These are phyloP conservation scores for Epinephelus awoara DNA, from an alignment of 2,797 vertebrate species.

Conservation along the genomic window DNA sequence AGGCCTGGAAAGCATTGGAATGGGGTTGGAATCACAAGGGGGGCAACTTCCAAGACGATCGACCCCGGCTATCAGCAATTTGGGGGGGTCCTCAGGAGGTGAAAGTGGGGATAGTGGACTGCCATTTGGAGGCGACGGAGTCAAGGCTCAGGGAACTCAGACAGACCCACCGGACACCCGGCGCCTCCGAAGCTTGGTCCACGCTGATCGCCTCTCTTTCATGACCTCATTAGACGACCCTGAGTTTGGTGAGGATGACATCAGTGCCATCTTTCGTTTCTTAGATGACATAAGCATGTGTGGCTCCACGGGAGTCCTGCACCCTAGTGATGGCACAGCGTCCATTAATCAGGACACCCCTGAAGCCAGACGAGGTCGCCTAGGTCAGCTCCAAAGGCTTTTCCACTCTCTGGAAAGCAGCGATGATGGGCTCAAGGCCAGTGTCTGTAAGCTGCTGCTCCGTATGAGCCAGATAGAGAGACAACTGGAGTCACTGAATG, in stretches of 20 bases:
- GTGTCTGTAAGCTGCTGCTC: conserved; percentile 94
- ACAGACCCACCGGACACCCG: conserved; percentile 91
- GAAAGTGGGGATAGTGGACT: conserved; percentile 68
- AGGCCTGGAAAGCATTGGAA: conserved; percentile 44
- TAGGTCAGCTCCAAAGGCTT: conserved; percentile 89
- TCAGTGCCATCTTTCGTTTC: conserved; percentile 98
- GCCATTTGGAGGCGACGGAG: conserved; percentile 78
- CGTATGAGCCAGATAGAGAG: conserved; percentile 96
- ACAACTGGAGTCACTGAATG: conserved; percentile 94
- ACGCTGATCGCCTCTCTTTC: conserved; percentile 88
- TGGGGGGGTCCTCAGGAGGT: conserved; percentile 63
- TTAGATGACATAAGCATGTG: conserved; percentile 99
- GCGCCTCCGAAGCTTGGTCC: conserved; percentile 90
- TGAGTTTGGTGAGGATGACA: conserved; percentile 93
- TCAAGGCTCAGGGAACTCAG: conserved; percentile 92
- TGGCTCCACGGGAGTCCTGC: conserved; percentile 93
- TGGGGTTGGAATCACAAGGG: conserved; percentile 66
- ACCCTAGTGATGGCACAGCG: conserved; percentile 89
- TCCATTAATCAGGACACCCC: conserved; percentile 87
- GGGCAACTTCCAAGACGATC: conserved; percentile 73
- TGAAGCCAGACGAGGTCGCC: conserved; percentile 82
- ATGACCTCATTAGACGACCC: conserved; percentile 95
- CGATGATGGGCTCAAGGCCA: conserved; percentile 94
- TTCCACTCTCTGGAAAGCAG: conserved; percentile 87
- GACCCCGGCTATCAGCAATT: conserved; percentile 70